These are phyloP conservation scores for Actinernus sp. DNA, from an alignment of 92 coral and sea anemone species.

Conservation along the genomic window DNA sequence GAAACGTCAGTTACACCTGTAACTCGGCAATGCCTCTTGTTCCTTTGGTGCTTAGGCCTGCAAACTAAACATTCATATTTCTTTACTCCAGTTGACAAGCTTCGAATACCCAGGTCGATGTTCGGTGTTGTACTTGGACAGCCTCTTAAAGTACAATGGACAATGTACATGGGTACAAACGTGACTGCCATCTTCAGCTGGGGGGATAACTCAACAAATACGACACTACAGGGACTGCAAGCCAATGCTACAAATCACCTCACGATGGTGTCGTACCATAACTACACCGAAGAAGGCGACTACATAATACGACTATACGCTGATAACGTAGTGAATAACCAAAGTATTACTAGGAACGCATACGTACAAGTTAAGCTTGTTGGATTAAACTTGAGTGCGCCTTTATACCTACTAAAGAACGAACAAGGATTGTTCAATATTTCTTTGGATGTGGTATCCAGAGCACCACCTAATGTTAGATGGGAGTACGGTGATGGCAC, in stretches of 20 bases:
- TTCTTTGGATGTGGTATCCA: slow-evolving; percentile 33
- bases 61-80: not conserved
- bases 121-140: slow-evolving; percentile 31
- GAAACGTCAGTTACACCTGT: too few relatives aligned
- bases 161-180: slow-evolving; percentile 56
- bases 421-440: slow-evolving; percentile 16
- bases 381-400: slow-evolving; percentile 42
- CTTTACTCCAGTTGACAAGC: slow-evolving; percentile 19
- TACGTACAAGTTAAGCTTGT: slow-evolving; percentile 48
- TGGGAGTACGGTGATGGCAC: slow-evolving; percentile 49
- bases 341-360: slow-evolving; percentile 1
- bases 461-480: slow-evolving; percentile 17
- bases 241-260: slow-evolving; percentile 60
- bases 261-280: slow-evolving; percentile 10
- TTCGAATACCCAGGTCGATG: not conserved
- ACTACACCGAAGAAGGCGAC: slow-evolving; percentile 59
- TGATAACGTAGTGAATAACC: slow-evolving; percentile 49
- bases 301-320: slow-evolving; percentile 22
- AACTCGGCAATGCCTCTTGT: too few relatives aligned
- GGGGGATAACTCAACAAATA: slow-evolving; percentile 53
- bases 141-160: slow-evolving; percentile 23
- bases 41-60: too few relatives aligned
- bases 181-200: slow-evolving; percentile 52
- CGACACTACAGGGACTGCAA: slow-evolving; percentile 24
- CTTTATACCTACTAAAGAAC: slow-evolving; percentile 12